Evolutionary conservation across 2,113 vertebrate genomes (phyloP).

Genomic region (Ptilorrhoa leucosticta): DNA sequence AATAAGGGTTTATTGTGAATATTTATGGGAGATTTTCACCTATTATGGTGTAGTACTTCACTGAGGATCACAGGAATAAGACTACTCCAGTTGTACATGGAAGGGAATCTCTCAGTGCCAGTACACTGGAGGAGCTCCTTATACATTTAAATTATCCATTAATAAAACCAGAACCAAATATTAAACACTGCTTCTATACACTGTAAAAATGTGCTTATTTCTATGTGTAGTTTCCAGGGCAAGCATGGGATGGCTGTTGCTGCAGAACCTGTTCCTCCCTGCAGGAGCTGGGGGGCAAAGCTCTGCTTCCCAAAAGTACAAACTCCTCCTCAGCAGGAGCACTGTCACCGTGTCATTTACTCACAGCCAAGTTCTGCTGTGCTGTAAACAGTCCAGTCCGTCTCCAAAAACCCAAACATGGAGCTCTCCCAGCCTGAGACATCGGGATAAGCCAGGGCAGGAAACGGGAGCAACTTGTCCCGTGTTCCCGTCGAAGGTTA

Average conservation of each 20-base stretch:
- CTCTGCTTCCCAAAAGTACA: background rate
- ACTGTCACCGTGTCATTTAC: too few relatives aligned
- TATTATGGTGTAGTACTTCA: background rate
- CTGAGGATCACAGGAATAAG: background rate
- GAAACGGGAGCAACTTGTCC: background rate
- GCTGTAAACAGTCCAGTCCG: background rate
- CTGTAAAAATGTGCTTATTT: background rate
- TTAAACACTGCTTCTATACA: background rate
- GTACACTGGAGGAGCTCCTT: background rate
- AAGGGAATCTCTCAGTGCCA: background rate
- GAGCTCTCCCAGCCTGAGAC: background rate
- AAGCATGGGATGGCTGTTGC: background rate
- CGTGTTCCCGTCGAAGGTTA: background rate
- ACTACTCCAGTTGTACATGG: background rate
- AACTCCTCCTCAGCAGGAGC: background rate
- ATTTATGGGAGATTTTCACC: background rate
- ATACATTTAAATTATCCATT: background rate
- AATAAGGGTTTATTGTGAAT: background rate
- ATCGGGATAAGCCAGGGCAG: background rate
- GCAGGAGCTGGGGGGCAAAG: background rate
- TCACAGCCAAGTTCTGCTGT: background rate
- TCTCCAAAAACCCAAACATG: background rate
- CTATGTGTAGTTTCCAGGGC: background rate
- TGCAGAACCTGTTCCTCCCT: background rate
- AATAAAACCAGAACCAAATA: background rate